Base-by-base conservation (phyloP, 1,140 invertebrate genomes). In the Helicoverpa zea region DNA sequence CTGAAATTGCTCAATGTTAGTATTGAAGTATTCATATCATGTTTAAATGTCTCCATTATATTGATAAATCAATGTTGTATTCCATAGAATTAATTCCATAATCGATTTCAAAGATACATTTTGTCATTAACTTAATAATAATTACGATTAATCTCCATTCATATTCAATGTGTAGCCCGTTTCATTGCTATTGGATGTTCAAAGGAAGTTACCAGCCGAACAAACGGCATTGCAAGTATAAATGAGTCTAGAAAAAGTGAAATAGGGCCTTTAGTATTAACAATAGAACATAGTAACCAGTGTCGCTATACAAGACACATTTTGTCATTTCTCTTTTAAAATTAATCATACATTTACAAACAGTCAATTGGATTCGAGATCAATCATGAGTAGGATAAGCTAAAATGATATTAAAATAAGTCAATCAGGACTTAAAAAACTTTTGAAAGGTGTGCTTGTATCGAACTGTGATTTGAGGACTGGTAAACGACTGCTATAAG, bases 341-440 rank as follows among this genome's bases (percentile, higher is more conserved):
- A 58, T 58, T 18, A 58, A 18, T 58, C 56, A 43, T 43, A 43
- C 35, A 43, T 43, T 43, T 43, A 43, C 35, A 43, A 43, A 7
- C 35, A 43, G 35, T 43, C 35, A 43, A 43, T 43, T 43, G 35
- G 35, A 5, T 43, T 68, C 64, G 63, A 12, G 30, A 47, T 16
- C 47, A 23, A 23, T 59, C 23, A 30, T 23, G 23, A 29, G 56
- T 61, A 68, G 64, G 5, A 23, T 68, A 68, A 66, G 63, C 11
- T 23, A 47, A 47, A 66, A 16, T 66, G 35, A 16, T n/a, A 47
- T 16, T 29, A 35, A 23, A 23, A 10, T 12, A 72, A 54, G 51
- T 54, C 18, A 72, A n/a, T 29, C n/a, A 68, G 54, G 66, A 70
- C 66, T 52, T 72, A 14, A 72, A 70, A 70, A 68, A 68, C 13